phyloP scores from a whole-genome alignment of 2,888 invertebrate species.

The Platycheirus rosarum region DNA sequence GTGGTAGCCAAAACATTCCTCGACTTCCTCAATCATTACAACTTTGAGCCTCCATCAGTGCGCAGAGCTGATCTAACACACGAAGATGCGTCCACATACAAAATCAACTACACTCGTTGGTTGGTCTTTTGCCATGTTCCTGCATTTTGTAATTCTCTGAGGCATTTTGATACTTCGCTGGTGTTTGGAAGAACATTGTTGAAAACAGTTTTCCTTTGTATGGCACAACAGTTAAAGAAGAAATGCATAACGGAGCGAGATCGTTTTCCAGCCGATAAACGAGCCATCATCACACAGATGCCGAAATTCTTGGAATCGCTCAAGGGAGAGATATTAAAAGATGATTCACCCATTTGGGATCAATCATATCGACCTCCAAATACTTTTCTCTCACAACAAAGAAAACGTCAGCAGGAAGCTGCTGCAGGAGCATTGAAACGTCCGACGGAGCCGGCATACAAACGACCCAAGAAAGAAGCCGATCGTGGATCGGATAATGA shows the following conservation, averaged over 20 bases:
- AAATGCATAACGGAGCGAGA: slow-evolving; percentile 93
- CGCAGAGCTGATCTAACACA: slow-evolving; percentile 87
- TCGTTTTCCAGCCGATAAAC: slow-evolving; percentile 91
- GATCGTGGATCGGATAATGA: slow-evolving; percentile 79
- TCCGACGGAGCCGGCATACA: slow-evolving; percentile 73
- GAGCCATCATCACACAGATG: slow-evolving; percentile 90
- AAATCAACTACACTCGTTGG: slow-evolving; percentile 95
- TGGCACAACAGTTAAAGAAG: slow-evolving; percentile 92
- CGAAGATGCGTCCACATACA: slow-evolving; percentile 92
- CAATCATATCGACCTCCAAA: slow-evolving; percentile 87
- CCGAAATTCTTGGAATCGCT: slow-evolving; percentile 93
- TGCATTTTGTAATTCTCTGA: slow-evolving; percentile 94
- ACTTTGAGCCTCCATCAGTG: slow-evolving; percentile 92
- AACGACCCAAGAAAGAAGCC: slow-evolving; percentile 63
- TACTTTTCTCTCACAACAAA: slow-evolving; percentile 74
- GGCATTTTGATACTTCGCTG: slow-evolving; percentile 92
- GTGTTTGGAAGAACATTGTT: slow-evolving; percentile 94
- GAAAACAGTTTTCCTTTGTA: slow-evolving; percentile 89
- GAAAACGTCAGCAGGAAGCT: slow-evolving; percentile 75
- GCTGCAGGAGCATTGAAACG: slow-evolving; percentile 74
- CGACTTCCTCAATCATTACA: slow-evolving; percentile 95
- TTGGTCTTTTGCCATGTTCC: slow-evolving; percentile 97
- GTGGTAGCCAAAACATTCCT: slow-evolving; percentile 95
- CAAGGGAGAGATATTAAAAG: slow-evolving; percentile 92
- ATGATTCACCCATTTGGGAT: slow-evolving; percentile 95